Base-by-base conservation (phyloP, 2,113 vertebrate genomes). In the Pteruthius melanotis region DNA sequence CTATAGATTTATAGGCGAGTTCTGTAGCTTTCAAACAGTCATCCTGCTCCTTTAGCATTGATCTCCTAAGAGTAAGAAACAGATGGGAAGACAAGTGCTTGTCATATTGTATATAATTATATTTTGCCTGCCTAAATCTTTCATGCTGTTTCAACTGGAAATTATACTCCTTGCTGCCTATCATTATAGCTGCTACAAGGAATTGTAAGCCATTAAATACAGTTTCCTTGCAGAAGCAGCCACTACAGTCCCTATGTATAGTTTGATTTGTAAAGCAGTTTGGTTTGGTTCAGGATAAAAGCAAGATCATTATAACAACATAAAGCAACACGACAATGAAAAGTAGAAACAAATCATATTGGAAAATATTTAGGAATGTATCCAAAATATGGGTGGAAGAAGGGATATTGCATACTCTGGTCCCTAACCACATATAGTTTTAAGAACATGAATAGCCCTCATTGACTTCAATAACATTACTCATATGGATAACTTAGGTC, bases 141-240 rank as follows among this genome's bases (percentile, higher is more conserved):
- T 39, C 68, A 39, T 88, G 82, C 52, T 83, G 20, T 88, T 95
- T 88, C 68, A 91, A 90, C 47, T 77, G 26, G 65, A 92, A 95
- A 90, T 86, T 56, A 86, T 42, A 83, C 13, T 88, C 42, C 42
- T 78, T 37, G 22, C 12, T 90, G 86, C 69, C 87, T 81, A 14
- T 70, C 68, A 65, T 91, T 66, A 77, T 6, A 86, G 64, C 50
- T 82, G 28, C 81, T 57, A 14, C 37, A 82, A 78, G 54, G 42
- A 85, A 71, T 23, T 81, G 23, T 24, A 50, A 53, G 49, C 17
- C 71, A n/a, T 12, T 28, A 91, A 91, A 90, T 4, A 56, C 4
- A 54, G 39, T 49, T 94, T 63, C 54, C 39, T 66, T 63, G 57
- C 74, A 94, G 63, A 83, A 85, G 33, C 19, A 94, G 78, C 53